Evolutionary conservation across 2,888 invertebrate genomes (phyloP).

Genomic region (Lucinisca nassula): DNA sequence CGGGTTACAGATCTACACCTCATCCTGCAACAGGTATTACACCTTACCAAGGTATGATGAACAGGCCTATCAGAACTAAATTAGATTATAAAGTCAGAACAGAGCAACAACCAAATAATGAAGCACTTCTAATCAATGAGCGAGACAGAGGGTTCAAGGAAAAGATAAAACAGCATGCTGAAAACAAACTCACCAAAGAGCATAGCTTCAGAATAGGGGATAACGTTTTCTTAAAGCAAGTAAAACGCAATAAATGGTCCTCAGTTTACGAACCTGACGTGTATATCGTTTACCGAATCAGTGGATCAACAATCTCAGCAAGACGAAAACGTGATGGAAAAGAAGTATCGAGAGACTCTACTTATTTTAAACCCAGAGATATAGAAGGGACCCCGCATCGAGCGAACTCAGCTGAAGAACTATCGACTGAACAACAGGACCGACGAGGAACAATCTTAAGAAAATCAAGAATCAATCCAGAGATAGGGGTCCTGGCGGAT

Average conservation of each 20-base stretch:
- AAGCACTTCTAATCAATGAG: background rate
- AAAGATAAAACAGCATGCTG: background rate
- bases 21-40: slow-evolving; percentile 51
- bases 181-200: background rate
- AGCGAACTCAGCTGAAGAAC: background rate
- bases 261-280: slow-evolving; percentile 46
- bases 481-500: too few relatives aligned
- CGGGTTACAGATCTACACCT: slow-evolving; percentile 53
- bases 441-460: background rate
- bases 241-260: slow-evolving; percentile 40
- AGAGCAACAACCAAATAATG: background rate
- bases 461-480: too few relatives aligned
- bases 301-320: slow-evolving; percentile 43
- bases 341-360: background rate
- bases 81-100: slow-evolving; percentile 13
- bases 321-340: slow-evolving; percentile 34
- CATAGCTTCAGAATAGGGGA: slow-evolving; percentile 40
- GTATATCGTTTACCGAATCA: slow-evolving; percentile 25
- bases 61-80: slow-evolving; percentile 30
- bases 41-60: slow-evolving; percentile 48
- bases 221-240: slow-evolving; percentile 30
- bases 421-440: background rate
- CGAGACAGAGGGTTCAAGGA: background rate
- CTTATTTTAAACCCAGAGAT: background rate
- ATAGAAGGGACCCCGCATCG: background rate